A percentile compares a stretch with the other conserved stretches of the same genome.
Evolutionary conservation across 2,888 invertebrate genomes (phyloP).

Genomic region (Agonopterix arenella): DNA sequence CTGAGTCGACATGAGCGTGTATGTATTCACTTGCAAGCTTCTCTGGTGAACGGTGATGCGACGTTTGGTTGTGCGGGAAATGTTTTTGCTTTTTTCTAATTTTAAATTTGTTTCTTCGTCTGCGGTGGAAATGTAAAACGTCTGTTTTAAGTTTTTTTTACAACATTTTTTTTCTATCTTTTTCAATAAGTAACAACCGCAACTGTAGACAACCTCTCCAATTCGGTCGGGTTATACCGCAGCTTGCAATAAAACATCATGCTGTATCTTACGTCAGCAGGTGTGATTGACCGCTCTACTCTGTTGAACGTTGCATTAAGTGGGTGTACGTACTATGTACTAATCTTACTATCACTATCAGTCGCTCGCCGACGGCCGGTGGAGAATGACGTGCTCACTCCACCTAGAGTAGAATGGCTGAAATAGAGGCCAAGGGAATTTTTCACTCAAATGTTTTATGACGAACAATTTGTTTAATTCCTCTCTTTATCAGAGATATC

Average conservation of each 20-base stretch:
- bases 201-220: conserved; percentile 6
- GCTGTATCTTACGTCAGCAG: conserved; percentile 20
- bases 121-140: too few relatives aligned
- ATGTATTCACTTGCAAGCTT: conserved; percentile 23
- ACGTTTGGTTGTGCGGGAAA: too few relatives aligned
- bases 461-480: too few relatives aligned
- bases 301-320: background rate
- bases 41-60: background rate
- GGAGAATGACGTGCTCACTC: conserved; percentile 1
- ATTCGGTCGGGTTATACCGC: conserved; percentile 21
- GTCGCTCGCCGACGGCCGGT: conserved; percentile 12
- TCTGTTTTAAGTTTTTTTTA: too few relatives aligned
- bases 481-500: too few relatives aligned
- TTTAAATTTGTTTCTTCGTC: too few relatives aligned
- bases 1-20: conserved; percentile 45
- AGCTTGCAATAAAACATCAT: conserved; percentile 19
- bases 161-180: too few relatives aligned
- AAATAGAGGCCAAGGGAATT: too few relatives aligned
- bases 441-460: too few relatives aligned
- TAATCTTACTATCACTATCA: conserved; percentile 5
- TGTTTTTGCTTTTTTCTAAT: too few relatives aligned
- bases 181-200: too few relatives aligned
- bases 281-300: conserved; percentile 9
- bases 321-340: background rate
- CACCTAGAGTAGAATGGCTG: too few relatives aligned